A percentile compares a stretch with the other conserved stretches of the same genome.
phyloP scores from a whole-genome alignment of 30 jellyfish, hydroid and myxozoan genomes.

The Turritopsis dohrnii region DNA sequence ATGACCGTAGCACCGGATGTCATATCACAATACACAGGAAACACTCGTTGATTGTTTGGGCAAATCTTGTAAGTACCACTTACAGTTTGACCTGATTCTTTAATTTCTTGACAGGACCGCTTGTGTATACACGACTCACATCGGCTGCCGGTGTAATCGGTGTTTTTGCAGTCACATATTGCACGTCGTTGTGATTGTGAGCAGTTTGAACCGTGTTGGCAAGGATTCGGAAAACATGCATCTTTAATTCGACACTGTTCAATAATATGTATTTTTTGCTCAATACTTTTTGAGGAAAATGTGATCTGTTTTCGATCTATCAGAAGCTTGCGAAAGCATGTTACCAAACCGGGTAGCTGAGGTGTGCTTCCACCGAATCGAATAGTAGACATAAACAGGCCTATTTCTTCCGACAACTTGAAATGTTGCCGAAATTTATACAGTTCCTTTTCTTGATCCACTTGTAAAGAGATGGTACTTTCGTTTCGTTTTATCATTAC shows the following conservation, averaged over 20 bases:
- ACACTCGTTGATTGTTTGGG: slow-evolving; percentile 53
- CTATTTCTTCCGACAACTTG: slow-evolving; percentile 44
- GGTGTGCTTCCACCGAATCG: slow-evolving; percentile 81
- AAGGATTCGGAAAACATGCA: slow-evolving; percentile 83
- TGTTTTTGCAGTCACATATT: slow-evolving; percentile 54
- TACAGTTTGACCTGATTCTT: slow-evolving; percentile 44
- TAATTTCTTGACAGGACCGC: slow-evolving; percentile 56
- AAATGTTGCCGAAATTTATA: slow-evolving; percentile 49
- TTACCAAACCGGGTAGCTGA: slow-evolving; percentile 68
- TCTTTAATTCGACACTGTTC: slow-evolving; percentile 59
- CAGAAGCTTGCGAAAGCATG: slow-evolving; percentile 53
- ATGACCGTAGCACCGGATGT: slow-evolving; percentile 68
- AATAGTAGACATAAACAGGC: slow-evolving; percentile 32
- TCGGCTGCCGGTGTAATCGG: slow-evolving; percentile 42
- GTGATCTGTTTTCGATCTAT: slow-evolving; percentile 43
- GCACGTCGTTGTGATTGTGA: slow-evolving; percentile 49
- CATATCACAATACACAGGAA: slow-evolving; percentile 80
- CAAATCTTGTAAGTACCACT: slow-evolving; percentile 60
- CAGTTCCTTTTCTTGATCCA: slow-evolving; percentile 35
- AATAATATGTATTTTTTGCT: slow-evolving; percentile 37
- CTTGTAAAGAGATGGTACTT: slow-evolving; percentile 36
- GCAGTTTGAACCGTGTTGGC: slow-evolving; percentile 66
- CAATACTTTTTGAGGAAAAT: slow-evolving; percentile 25
- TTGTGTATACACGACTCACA: slow-evolving; percentile 55
- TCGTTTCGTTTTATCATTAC: slow-evolving; percentile 39